A percentile compares a stretch with the other conserved stretches of the same genome.
These are phyloP conservation scores for Rhizoglyphus robini DNA, from an alignment of 1,140 invertebrate species.

Conservation along the genomic window DNA sequence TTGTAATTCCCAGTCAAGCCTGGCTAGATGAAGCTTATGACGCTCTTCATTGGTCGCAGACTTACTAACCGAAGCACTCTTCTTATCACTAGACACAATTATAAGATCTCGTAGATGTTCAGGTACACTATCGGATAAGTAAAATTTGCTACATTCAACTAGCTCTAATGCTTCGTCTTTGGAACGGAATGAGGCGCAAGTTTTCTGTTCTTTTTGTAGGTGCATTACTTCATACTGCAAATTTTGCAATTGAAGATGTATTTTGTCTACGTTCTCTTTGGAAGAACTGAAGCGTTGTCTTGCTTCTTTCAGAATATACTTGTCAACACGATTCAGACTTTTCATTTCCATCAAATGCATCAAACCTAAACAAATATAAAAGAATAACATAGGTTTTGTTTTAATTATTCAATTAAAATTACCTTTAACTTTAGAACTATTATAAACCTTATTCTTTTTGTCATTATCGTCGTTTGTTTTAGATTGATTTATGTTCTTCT, in stretches of 20 bases:
- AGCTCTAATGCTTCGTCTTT: constrained; percentile 85
- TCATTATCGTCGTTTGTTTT: background rate
- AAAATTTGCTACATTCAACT: constrained; percentile 69
- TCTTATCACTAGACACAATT: constrained; percentile 29
- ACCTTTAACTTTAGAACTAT: background rate
- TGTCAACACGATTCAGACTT: constrained; percentile 66
- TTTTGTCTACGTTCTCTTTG: constrained; percentile 73
- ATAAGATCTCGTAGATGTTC: constrained; percentile 52
- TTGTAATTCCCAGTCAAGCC: constrained; percentile 80
- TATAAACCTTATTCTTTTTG: background rate
- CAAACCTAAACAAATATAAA: background rate
- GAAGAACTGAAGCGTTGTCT: constrained; percentile 50
- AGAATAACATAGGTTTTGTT: background rate
- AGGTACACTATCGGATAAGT: constrained; percentile 52
- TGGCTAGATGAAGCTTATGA: constrained; percentile 66
- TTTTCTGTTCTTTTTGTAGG: constrained; percentile 79
- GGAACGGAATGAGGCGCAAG: constrained; percentile 82
- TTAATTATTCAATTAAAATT: background rate
- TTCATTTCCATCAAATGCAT: constrained; percentile 4
- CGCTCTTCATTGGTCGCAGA: constrained; percentile 48
- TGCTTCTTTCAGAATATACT: constrained; percentile 62
- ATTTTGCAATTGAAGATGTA: constrained; percentile 80
- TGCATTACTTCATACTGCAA: constrained; percentile 87
- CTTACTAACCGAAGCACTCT: constrained; percentile 32
- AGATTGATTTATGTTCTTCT: background rate